Base-by-base conservation (phyloP, 2,888 invertebrate genomes). In the Euplexia lucipara region DNA sequence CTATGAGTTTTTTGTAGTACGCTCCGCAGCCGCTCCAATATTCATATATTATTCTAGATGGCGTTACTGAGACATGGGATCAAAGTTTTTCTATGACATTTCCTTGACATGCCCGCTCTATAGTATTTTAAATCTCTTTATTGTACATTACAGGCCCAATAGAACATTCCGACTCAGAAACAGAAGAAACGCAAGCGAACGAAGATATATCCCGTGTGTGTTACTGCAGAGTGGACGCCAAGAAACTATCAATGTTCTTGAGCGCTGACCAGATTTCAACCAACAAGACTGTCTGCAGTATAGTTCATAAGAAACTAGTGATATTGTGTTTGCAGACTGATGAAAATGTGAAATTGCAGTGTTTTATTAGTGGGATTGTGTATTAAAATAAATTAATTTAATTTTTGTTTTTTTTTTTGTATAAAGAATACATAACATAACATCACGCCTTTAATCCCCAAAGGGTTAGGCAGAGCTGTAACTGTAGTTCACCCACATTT, bases 211-310 rank as follows among this genome's bases (percentile, higher is more conserved):
- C 92, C 0, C 83, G 82, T 20, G 70, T 92, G 0, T 93, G 94
- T 41, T 87, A 96, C 22, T 97, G 97, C 61, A 93, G 96, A 14
- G 96, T 98, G 3, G 98, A 98, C 83, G 97, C 98, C 0, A 97
- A 97, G 83, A 98, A 97, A 85, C 96, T 98, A 44, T 95, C 97
- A 0, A 97, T 97, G 90, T 98, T 98, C 81, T 93, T 98, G 6
- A 96, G 96, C 42, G 97, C 98, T 16, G 97, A 98, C 70, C 97
- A 98, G 79, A 95, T 98, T 52, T 97, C 97, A 66, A 97, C 97
- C 45, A 96, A 96, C 51, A 95, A 96, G 80, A 96, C 98, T 0
- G 93, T 97, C 26, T 98, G 98, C 86, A 97, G 97, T 86, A 97
- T 98, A 67, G 96, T 97, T 26, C 96, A 97, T 71, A 97, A 97